These are phyloP conservation scores for Tarsius wallacei DNA, from an alignment of 2,797 vertebrate species.

Conservation along the genomic window DNA sequence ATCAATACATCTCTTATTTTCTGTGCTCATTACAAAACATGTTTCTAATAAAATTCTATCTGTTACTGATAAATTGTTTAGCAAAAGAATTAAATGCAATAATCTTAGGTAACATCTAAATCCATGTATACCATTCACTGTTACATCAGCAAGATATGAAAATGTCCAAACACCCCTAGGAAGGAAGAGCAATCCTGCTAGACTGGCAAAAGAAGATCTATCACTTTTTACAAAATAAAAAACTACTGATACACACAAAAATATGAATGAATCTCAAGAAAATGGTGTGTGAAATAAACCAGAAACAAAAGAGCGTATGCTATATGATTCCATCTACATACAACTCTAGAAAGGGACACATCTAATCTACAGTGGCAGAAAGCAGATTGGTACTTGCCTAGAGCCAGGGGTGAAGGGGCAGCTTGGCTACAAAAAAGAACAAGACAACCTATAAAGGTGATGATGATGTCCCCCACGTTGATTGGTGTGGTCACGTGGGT, in stretches of 20 bases:
- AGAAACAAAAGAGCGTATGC: constrained; percentile 34
- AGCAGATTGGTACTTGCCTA: constrained; percentile 41
- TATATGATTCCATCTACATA: constrained; percentile 59
- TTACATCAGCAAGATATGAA: background rate
- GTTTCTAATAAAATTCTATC: constrained; percentile 2
- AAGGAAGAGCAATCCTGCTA: constrained; percentile 46
- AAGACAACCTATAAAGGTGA: background rate
- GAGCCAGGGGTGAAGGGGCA: background rate
- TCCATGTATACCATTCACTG: background rate
- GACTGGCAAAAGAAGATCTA: constrained; percentile 36
- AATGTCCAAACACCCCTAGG: background rate
- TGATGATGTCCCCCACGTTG: background rate
- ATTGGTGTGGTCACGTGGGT: background rate
- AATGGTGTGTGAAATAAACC: constrained; percentile 30
- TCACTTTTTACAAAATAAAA: constrained; percentile 53
- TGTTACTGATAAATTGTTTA: background rate
- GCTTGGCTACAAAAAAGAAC: background rate
- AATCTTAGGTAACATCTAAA: background rate
- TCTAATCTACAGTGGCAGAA: constrained; percentile 58
- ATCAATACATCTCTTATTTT: background rate
- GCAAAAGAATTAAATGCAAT: constrained; percentile 5
- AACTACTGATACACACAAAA: background rate
- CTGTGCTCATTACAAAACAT: constrained; percentile 12
- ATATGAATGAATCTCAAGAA: constrained; percentile 51
- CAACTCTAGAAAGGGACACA: constrained; percentile 57